phyloP scores from a whole-genome alignment of 2,797 vertebrate species.

The Lagorchestes hirsutus region DNA sequence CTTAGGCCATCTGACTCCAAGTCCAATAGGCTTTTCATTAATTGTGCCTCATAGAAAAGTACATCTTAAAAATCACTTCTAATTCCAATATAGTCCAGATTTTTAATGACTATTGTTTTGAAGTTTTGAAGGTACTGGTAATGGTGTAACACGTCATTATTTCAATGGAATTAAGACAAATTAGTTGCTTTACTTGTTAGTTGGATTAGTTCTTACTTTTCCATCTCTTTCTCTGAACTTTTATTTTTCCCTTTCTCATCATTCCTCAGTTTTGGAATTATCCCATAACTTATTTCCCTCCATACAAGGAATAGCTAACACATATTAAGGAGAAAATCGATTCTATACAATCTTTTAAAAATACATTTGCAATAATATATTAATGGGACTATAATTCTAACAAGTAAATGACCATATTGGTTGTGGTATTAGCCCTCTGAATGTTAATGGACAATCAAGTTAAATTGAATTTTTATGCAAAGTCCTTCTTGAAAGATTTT shows the following conservation, averaged over 20 bases:
- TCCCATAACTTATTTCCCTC: conserved; percentile 35
- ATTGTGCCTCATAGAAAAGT: not conserved
- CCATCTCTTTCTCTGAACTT: not conserved
- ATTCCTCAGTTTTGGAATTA: conserved; percentile 29
- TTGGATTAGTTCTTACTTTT: not conserved
- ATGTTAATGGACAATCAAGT: not conserved
- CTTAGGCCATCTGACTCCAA: no score
- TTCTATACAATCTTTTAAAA: not conserved
- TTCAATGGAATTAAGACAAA: not conserved
- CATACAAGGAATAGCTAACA: not conserved
- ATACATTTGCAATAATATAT: conserved; percentile 13
- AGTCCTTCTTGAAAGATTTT: conserved; percentile 37
- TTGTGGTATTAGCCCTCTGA: conserved; percentile 30
- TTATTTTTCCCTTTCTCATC: not conserved
- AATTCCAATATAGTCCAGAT: not conserved
- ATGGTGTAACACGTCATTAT: not conserved
- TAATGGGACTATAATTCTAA: conserved; percentile 6
- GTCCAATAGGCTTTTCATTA: no score
- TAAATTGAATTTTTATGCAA: conserved; percentile 30
- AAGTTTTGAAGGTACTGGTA: not conserved
- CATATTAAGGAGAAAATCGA: conserved; percentile 14
- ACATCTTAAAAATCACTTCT: not conserved
- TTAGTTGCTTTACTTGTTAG: not conserved
- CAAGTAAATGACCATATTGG: conserved; percentile 18
- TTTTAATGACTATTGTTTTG: not conserved